Base-by-base conservation (phyloP, 2,797 vertebrate species). In the Malacoctenus gilli region DNA sequence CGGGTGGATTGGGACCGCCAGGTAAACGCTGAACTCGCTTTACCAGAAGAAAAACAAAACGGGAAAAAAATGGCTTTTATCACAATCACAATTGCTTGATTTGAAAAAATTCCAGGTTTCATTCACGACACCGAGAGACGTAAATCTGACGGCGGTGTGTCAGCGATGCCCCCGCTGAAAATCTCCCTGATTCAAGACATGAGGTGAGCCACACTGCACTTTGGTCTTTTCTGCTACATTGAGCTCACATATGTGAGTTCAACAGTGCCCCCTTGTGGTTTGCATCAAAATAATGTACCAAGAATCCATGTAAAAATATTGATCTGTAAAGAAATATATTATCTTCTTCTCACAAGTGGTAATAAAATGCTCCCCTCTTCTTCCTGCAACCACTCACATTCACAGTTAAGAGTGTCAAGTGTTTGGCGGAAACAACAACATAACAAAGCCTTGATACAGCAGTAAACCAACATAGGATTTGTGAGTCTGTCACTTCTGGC, bases 121-220 rank as follows among this genome's bases (percentile, higher is more conserved):
- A 94, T 98, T 79, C 89, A 97, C 56, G 94, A 98, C 79, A 87
- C 93, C 9, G 97, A 99, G 79, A 94, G 97, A 75, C 93, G 97
- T 13, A 98, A 95, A 77, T 97, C 96, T 41, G 97, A 98, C 53
- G 92, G 93, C 3, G 92, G 94, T 12, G 92, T 91, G 52, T 93
- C 92, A 20, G 92, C 91, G 42, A 93, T 99, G 94, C 92, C 94
- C 8, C 95, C 96, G 56, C 91, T 99, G 32, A 96, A 93, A 88
- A 87, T 99, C 67, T 99, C 97, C 18, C 91, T 99, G 19, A 93
- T 96, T 71, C 95, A 98, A 80, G 97, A 99, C 83, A 99, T 99
- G 97, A 96, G 96, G 97, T 96, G 80, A 90, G 75, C 8, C 55
- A 18, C 4, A 31, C 18, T 38, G 7, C 5, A 1, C n/a, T n/a